Evolutionary conservation across 2,797 vertebrate genomes (phyloP), one percentile per base, ranked within the genome.

Genomic region (Sciurus carolinensis): DNA sequence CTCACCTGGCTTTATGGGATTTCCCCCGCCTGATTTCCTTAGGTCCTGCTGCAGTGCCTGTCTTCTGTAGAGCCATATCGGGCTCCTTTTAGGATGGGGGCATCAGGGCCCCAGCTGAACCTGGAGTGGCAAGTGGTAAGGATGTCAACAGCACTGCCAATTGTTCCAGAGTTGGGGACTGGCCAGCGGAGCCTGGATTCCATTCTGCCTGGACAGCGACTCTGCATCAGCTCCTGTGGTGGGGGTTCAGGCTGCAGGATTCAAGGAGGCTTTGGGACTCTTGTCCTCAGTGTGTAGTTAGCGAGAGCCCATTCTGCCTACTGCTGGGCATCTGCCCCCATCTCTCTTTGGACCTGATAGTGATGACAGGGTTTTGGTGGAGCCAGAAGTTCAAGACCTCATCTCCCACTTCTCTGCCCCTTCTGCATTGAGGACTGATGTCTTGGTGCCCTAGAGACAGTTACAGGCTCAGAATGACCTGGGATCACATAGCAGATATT

Each of bases 161-260:
- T 82, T 77, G 59, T 84, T 92, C 84, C 54, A 8, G 1, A n/a
- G n/a, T 24, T 97, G 94, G 87, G 81, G 73, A 77, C 59, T 71
- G 57, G 66, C 95, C 86, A 81, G 79, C 79, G 18, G 64, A 73
- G 81, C 86, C 81, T 87, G 90, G 81, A 90, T 94, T 93, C 91
- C 84, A 57, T 87, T 69, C 91, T 95, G 81, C 86, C 84, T 93
- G 87, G 95, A 96, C 92, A 95, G 95, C 73, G 36, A 90, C 85
- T 87, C 18, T 10, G 64, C 28, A 0, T 96, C 17, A 33, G 80
- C 66, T 69, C 82, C 75, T 67, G 92, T 20, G 89, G 54, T 18
- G 6, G 42, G 24, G 11, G 39, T n/a, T 4, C 8, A 28, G 87
- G 14, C 62, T 79, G 4, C 57, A 33, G 59, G 82, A 67, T 47